Evolutionary conservation across 2,113 vertebrate genomes (phyloP).

Genomic region (Muntiacus muntjak): DNA sequence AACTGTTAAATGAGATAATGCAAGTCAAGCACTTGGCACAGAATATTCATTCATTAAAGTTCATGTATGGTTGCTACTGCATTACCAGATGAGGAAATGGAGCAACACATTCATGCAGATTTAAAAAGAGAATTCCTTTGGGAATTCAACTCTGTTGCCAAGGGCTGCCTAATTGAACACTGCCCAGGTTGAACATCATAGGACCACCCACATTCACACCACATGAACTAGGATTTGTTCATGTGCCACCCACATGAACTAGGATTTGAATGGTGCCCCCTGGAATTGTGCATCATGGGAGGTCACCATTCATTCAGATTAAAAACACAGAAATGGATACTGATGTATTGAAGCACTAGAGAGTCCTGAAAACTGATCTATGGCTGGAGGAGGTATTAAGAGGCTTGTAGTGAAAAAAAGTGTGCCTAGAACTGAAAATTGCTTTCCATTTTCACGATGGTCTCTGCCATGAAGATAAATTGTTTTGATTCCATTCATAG

Average conservation of each 20-base stretch:
- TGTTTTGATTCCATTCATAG: background rate
- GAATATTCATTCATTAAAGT: background rate
- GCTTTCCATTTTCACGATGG: background rate
- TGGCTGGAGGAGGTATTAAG: background rate
- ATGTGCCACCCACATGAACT: background rate
- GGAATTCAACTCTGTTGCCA: background rate
- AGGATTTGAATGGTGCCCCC: background rate
- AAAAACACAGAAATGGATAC: background rate
- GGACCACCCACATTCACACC: background rate
- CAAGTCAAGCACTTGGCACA: background rate
- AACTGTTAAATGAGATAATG: background rate
- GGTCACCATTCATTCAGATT: background rate
- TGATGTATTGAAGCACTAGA: background rate
- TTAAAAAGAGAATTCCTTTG: background rate
- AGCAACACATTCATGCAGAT: background rate
- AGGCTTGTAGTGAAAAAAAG: background rate
- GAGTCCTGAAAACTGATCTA: background rate
- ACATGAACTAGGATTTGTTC: background rate
- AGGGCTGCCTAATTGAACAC: background rate
- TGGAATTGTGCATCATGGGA: background rate
- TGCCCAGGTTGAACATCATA: rapidly evolving
- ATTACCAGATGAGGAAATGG: background rate
- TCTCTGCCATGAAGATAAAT: background rate
- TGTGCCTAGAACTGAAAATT: background rate
- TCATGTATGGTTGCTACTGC: background rate